Percentiles rank a stretch among this genome's conserved stretches.
phyloP scores from a whole-genome alignment of 2,113 vertebrate genomes.

The Zapus hudsonius region DNA sequence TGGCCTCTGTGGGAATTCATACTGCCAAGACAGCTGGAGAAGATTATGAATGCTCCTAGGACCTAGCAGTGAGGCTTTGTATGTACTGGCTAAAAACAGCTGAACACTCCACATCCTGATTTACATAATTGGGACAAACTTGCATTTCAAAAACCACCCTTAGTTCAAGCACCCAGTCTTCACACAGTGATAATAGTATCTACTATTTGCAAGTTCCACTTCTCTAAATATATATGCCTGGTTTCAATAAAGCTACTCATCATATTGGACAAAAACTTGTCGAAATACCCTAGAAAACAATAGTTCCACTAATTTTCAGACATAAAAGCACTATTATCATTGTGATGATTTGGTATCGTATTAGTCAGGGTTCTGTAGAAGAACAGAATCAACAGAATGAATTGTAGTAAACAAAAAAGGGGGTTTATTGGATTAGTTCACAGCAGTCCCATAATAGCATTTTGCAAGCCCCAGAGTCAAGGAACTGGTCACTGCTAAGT shows the following conservation, averaged over 20 bases:
- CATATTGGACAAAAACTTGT: slow-evolving; percentile 58
- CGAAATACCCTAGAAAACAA: slow-evolving; percentile 65
- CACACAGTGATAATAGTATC: slow-evolving; percentile 65
- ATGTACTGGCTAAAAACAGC: slow-evolving; percentile 79
- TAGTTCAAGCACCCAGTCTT: slow-evolving; percentile 64
- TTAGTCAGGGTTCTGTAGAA: no score
- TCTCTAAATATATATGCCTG: slow-evolving; percentile 52
- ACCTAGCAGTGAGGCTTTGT: slow-evolving; percentile 73
- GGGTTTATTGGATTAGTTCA: no score
- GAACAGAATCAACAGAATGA: no score
- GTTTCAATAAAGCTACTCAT: slow-evolving; percentile 65
- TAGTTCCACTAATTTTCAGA: slow-evolving; percentile 51
- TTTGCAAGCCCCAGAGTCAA: no score
- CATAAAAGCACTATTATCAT: slow-evolving; percentile 37
- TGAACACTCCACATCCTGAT: slow-evolving; percentile 74
- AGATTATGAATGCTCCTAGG: slow-evolving; percentile 76
- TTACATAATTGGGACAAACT: slow-evolving; percentile 72
- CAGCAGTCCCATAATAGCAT: no score
- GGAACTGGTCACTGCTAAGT: no score
- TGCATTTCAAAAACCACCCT: slow-evolving; percentile 65
- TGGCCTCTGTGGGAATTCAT: slow-evolving; percentile 78
- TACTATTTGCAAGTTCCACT: slow-evolving; percentile 45
- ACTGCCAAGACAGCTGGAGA: slow-evolving; percentile 84
- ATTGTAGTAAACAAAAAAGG: no score
- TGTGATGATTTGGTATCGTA: slow-evolving; percentile 18